Evolutionary conservation across 2,113 vertebrate species (phyloP), one percentile per base, ranked within the genome.

Genomic region (Sporophila hypoxantha): DNA sequence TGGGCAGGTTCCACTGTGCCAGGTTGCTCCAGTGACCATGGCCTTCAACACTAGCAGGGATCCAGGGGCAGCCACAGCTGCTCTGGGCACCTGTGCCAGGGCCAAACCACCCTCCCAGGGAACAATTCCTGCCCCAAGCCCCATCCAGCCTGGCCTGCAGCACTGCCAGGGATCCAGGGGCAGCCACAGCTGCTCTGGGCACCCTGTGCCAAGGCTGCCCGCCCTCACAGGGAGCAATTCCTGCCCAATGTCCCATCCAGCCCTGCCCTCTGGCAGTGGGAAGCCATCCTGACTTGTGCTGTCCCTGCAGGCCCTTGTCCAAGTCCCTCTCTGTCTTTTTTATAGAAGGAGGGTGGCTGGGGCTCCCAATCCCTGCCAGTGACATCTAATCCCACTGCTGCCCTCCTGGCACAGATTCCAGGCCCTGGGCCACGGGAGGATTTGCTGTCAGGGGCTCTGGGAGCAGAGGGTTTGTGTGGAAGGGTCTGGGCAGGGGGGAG

Each of bases 331-430:
- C 67, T 16, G 9, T 34, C 22, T 46, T 60, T 46, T 73, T 80
- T 80, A 60, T 60, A 66, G 57, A 20, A 53, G 56, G 57, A 53
- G 13, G 11, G 57, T 30, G 39, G 57, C 66, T 37, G 86, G 34
- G 56, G 23, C 39, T 91, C 36, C 5, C 8, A 7, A 0, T 62
- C 65, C 34, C 17, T 37, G 55, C 60, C 47, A 78, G 81, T 47
- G 94, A 94, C 76, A 94, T 36, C 44, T n/a, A 61, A 93, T 92
- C 91, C 69, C n/a, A 5, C 78, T 52, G 25, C 87, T 76, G 56
- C 70, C 76, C 87, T 74, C 59, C 9, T 65, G 79, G 21, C 49
- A 66, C 16, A 3, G 61, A 27, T 71, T 76, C 81, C 30, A 78
- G 88, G 90, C 93, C 70, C 61, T 19, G 1, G 1, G 86, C 86